These are phyloP conservation scores for Embiotoca jacksoni DNA, from an alignment of 2,113 vertebrate genomes.

Conservation along the genomic window DNA sequence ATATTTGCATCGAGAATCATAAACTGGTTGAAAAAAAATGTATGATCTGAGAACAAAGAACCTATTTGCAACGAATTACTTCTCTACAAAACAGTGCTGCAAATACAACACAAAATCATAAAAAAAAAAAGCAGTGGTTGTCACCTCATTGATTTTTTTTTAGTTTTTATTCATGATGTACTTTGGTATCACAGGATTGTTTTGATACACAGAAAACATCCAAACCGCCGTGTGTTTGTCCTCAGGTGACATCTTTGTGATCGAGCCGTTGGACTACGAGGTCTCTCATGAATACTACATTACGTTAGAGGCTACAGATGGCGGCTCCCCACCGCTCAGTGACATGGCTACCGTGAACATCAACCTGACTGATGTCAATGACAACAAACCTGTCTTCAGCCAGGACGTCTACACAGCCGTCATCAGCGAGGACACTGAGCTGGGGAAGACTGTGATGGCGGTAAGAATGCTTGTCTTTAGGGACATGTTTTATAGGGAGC, in stretches of 20 bases:
- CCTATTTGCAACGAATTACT: background rate
- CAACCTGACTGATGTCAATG: slow-evolving; percentile 96
- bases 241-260: slow-evolving; percentile 92
- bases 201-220: too few relatives aligned
- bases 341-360: slow-evolving; percentile 94
- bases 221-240: background rate
- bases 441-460: slow-evolving; percentile 88
- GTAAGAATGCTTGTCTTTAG: slow-evolving; percentile 73
- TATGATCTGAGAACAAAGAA: background rate
- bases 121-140: too few relatives aligned
- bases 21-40: slow-evolving; percentile 13
- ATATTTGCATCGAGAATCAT: slow-evolving; percentile 1
- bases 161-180: too few relatives aligned
- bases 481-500: background rate
- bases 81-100: background rate
- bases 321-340: slow-evolving; percentile 91
- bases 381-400: slow-evolving; percentile 93
- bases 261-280: slow-evolving; percentile 94
- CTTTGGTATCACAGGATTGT: too few relatives aligned
- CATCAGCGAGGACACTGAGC: slow-evolving; percentile 90
- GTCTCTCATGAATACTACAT: slow-evolving; percentile 94
- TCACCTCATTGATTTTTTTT: too few relatives aligned
- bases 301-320: slow-evolving; percentile 94
- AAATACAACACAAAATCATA: background rate
- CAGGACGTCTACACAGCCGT: slow-evolving; percentile 92